A percentile compares a stretch with the other conserved stretches of the same genome.
phyloP scores from a whole-genome alignment of 2,797 vertebrate genomes.

The Synanceia verrucosa region DNA sequence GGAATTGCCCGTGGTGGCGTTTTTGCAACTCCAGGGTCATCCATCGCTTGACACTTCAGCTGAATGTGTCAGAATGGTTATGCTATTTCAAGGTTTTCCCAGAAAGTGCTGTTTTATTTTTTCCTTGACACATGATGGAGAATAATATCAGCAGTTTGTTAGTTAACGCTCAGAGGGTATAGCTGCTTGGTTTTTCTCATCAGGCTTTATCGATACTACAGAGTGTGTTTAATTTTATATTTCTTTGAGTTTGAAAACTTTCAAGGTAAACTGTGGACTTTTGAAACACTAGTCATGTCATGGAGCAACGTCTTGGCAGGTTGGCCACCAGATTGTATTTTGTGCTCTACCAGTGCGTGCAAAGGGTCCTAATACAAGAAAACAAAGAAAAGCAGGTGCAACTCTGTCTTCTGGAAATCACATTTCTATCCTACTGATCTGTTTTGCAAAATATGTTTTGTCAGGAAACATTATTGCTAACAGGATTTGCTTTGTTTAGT shows the following conservation, averaged over 20 bases:
- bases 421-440: not conserved
- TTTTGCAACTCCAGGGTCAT: constrained; percentile 27
- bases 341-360: not conserved
- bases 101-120: constrained; percentile 3
- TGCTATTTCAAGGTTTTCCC: constrained; percentile 23
- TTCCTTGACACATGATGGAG: not conserved
- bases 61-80: constrained; percentile 26
- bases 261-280: not conserved
- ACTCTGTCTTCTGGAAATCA: not conserved
- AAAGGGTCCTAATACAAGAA: not conserved
- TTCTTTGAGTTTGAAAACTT: not conserved
- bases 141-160: constrained; percentile 6
- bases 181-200: not conserved
- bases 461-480: not conserved
- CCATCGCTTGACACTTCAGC: constrained; percentile 9
- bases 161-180: not conserved
- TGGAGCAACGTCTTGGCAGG: not conserved
- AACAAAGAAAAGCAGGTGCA: not conserved
- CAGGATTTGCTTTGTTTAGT: not conserved
- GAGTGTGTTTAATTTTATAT: not conserved
- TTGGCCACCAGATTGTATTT: not conserved
- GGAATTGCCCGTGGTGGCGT: constrained; percentile 43
- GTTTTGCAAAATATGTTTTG: not conserved
- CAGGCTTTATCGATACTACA: too few species aligned
- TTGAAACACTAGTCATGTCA: not conserved